These are phyloP conservation scores for Orussus abietinus DNA, from an alignment of 1,140 invertebrate genomes.

Conservation along the genomic window DNA sequence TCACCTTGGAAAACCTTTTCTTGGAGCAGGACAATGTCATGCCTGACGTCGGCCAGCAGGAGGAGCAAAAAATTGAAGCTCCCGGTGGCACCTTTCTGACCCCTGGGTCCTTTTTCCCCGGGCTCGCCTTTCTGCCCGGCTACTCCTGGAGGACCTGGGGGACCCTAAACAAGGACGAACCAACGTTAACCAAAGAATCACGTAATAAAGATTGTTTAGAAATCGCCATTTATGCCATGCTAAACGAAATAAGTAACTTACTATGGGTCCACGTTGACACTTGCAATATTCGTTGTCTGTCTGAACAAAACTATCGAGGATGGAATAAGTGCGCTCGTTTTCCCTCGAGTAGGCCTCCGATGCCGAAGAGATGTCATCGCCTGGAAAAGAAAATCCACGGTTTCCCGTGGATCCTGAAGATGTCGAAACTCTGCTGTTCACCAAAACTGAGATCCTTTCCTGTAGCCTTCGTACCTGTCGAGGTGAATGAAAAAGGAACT, in stretches of 20 bases:
- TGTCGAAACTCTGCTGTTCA: slow-evolving; percentile 49
- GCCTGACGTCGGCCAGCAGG: slow-evolving; percentile 59
- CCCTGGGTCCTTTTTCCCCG: slow-evolving; percentile 56
- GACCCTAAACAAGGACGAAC: slow-evolving; percentile 57
- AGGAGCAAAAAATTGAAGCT: slow-evolving; percentile 61
- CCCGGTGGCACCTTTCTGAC: slow-evolving; percentile 57
- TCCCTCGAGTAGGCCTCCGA: slow-evolving; percentile 4
- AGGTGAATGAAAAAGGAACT: background rate
- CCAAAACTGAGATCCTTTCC: slow-evolving; percentile 58
- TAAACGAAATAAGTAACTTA: slow-evolving; percentile 32
- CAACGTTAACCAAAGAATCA: background rate
- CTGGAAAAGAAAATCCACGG: slow-evolving; percentile 34
- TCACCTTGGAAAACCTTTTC: slow-evolving; percentile 58
- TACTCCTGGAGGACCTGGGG: slow-evolving; percentile 57
- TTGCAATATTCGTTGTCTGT: slow-evolving; percentile 53
- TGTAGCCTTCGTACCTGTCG: slow-evolving; percentile 37
- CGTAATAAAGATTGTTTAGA: background rate
- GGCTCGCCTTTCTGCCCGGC: slow-evolving; percentile 58
- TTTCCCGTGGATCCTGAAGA: slow-evolving; percentile 41
- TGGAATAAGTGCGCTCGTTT: slow-evolving; percentile 43
- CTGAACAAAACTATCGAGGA: slow-evolving; percentile 57
- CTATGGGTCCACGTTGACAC: slow-evolving; percentile 59
- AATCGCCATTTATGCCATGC: background rate
- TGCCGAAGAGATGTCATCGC: slow-evolving; percentile 3
- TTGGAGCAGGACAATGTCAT: slow-evolving; percentile 62